Evolutionary conservation across 2,888 invertebrate genomes (phyloP), one percentile per base, ranked within the genome.

Genomic region (Ptilodon capucinus): DNA sequence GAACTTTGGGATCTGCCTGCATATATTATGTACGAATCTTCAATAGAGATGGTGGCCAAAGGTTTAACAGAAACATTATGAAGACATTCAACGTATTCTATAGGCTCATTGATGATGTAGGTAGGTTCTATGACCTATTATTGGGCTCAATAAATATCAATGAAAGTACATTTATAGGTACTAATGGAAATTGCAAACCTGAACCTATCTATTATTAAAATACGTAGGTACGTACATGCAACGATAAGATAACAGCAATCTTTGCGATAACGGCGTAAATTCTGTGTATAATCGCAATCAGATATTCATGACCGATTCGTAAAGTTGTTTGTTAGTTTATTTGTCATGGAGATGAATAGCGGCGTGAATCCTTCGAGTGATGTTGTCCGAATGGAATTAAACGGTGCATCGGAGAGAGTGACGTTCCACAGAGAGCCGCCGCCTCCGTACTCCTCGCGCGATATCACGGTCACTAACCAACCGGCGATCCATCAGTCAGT

Each of bases 381-480:
- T 41, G 45, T 43, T 35, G 62, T 50, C 13, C 63, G 63, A 44
- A 60, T 61, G 42, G 74, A 72, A 40, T 41, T 69, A n/a, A 39
- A 55, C 57, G 49, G 64, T 35, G 68, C 62, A 14, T 60, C 66
- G 51, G 79, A 73, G 41, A 61, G 57, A 45, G 51, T 62, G 1
- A 46, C 35, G n/a, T 56, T 58, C 7, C 57, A 67, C 18, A 61
- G 71, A 30, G 81, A 83, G 18, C 81, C 79, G 13, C 90, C 89
- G 5, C 89, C 90, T 1, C 84, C 89, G 0, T 90, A 90, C 54
- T 67, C 79, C 0, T 56, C 61, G 6, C 46, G 42, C 19, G 67
- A 64, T 28, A 38, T 41, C 7, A 42, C 53, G 14, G 57, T 64
- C 42, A 69, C 62, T 28, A 64, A 47, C 40, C 78, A 73, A 40